A percentile compares a stretch with the other conserved stretches of the same genome.
Conservation (phyloP, 2,888 invertebrate genomes). For the Plusia festucae region DNA sequence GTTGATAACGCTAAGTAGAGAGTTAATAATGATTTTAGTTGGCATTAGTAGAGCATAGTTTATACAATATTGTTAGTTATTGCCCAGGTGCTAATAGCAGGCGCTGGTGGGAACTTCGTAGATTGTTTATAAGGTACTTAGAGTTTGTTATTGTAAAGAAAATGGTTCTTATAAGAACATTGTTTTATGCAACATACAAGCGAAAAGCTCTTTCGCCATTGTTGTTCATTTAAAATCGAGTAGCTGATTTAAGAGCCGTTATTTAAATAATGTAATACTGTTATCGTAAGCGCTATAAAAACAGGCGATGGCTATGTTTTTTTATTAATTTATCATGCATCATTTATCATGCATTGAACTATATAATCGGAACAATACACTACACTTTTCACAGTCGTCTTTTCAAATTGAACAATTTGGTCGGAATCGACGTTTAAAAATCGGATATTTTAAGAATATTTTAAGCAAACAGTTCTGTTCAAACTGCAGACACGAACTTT, state of each 20-base stretch:
- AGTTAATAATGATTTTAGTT: not conserved
- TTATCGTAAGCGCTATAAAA: not conserved
- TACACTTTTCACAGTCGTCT: not conserved
- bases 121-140: too few species aligned
- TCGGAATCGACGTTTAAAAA: not conserved
- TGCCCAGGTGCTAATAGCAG: not conserved
- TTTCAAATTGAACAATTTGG: not conserved
- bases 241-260: not conserved
- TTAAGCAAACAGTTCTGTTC: conserved; percentile 31
- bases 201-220: not conserved
- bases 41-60: not conserved
- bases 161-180: too few species aligned
- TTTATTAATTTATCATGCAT: not conserved
- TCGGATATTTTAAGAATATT: conserved; percentile 9
- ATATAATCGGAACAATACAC: too few species aligned
- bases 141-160: too few species aligned
- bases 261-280: not conserved
- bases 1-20: not conserved
- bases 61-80: not conserved
- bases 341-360: too few species aligned
- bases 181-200: not conserved
- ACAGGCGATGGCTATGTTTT: not conserved
- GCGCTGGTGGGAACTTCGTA: not conserved
- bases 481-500: conserved; percentile 53
- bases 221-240: not conserved